A percentile compares a stretch with the other conserved stretches of the same genome.
Evolutionary conservation across 1,140 invertebrate species (phyloP).

Genomic region (Spodoptera litura): DNA sequence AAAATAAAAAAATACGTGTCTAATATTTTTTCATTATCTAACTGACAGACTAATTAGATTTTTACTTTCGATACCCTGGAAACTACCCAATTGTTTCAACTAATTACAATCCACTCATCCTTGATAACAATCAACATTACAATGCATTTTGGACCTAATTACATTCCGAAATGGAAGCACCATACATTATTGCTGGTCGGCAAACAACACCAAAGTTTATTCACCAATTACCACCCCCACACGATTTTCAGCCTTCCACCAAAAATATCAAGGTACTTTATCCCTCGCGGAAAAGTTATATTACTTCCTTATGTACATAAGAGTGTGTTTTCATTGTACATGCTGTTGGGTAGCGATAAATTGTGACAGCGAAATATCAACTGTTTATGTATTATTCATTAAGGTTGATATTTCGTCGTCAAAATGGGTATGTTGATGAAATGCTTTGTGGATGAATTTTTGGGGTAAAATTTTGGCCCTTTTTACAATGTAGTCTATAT

Average conservation of each 20-base stretch:
- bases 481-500: no score
- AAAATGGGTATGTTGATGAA: slow-evolving; percentile 3
- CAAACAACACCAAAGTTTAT: slow-evolving; percentile 22
- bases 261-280: neutral
- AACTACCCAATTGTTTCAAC: no score
- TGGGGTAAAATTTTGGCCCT: neutral
- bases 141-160: slow-evolving; percentile 22
- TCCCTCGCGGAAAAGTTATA: neutral
- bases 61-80: no score
- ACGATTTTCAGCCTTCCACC: neutral
- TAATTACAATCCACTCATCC: neutral
- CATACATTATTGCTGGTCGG: slow-evolving; percentile 17
- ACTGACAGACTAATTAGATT: no score
- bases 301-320: neutral
- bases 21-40: no score
- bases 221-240: slow-evolving; percentile 3
- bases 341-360: slow-evolving; percentile 5
- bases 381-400: neutral
- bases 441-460: neutral
- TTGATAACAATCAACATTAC: slow-evolving; percentile 19
- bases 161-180: neutral
- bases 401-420: slow-evolving; percentile 6
- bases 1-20: no score
- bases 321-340: slow-evolving; percentile 7
- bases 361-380: slow-evolving; percentile 8